Evolutionary conservation across 1,140 invertebrate genomes (phyloP), one percentile per base, ranked within the genome.

Genomic region (Drosophila fuyamai): DNA sequence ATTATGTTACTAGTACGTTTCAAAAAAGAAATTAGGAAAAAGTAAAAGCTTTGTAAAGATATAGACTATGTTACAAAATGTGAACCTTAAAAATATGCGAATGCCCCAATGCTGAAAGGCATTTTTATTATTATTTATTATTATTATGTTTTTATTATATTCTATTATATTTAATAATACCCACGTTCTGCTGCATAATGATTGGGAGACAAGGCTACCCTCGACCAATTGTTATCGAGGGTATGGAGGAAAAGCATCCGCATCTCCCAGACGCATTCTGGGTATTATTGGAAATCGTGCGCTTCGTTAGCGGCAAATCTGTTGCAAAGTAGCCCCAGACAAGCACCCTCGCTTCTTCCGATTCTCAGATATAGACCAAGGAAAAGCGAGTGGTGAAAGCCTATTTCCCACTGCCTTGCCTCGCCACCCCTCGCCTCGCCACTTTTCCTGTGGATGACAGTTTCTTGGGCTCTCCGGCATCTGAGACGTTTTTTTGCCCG

Each of bases 291-390:
- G 83, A 89, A 88, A 88, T 88, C 84, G 83, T 88, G 83, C 61
- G 79, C 83, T 89, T 89, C 83, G 83, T 88, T 89, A 88, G 83
- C 68, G 84, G 72, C 79, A 88, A 86, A 86, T 88, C 76, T 88
- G 76, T 82, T 86, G 75, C 83, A 86, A 86, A 88, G 82, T 86
- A 86, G 75, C 79, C 83, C 51, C 63, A 62, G 74, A 71, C 65
- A 57, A 62, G 48, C 18, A 23, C 6, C 16, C 0, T 5, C 6
- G 70, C 35, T 13, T 10, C 18, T 9, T 27, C 16, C 27, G 43
- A 63, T 65, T 66, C 44, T 18, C 13, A 29, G 62, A 65, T 65
- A 62, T 65, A 53, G 65, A 66, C 56, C 62, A 41, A 27, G 32
- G 32, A 13, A 1, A 41, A 10, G 47, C 48, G 12, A 18, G 29